phyloP scores from a whole-genome alignment of 2,888 invertebrate species.

The Sympetrum striolatum region DNA sequence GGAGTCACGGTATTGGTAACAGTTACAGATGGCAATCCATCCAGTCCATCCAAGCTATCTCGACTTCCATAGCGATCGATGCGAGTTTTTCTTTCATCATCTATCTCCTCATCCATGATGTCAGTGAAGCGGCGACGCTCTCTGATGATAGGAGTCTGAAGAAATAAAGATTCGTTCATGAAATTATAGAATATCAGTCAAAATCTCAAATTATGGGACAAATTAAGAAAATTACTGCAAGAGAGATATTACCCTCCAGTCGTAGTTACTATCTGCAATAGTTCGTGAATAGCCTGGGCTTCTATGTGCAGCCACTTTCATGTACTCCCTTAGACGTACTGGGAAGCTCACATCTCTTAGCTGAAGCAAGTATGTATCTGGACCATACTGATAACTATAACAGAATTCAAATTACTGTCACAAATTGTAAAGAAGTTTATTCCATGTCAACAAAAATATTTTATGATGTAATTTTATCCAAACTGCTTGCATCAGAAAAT shows the following conservation, averaged over 20 bases:
- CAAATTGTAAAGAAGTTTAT: too few relatives aligned
- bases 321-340: conserved; percentile 88
- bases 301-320: conserved; percentile 87
- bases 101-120: conserved; percentile 95
- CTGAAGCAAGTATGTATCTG: conserved; percentile 94
- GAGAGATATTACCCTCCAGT: conserved; percentile 72
- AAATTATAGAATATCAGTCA: not conserved
- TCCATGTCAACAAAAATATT: too few relatives aligned
- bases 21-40: not conserved
- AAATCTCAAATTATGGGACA: conserved; percentile 21
- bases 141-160: conserved; percentile 82
- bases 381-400: conserved; percentile 91
- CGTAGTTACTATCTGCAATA: conserved; percentile 74
- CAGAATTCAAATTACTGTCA: not conserved
- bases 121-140: conserved; percentile 92
- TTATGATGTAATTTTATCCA: too few relatives aligned
- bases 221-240: not conserved
- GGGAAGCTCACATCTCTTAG: conserved; percentile 93
- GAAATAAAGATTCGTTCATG: conserved; percentile 5
- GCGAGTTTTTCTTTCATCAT: conserved; percentile 83
- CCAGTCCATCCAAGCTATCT: not conserved
- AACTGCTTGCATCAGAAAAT: too few relatives aligned
- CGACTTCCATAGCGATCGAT: conserved; percentile 75
- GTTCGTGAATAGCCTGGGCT: conserved; percentile 74
- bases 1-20: not conserved